Evolutionary conservation across 2,888 invertebrate species (phyloP).

Genomic region (Hyposoter dolosus): DNA sequence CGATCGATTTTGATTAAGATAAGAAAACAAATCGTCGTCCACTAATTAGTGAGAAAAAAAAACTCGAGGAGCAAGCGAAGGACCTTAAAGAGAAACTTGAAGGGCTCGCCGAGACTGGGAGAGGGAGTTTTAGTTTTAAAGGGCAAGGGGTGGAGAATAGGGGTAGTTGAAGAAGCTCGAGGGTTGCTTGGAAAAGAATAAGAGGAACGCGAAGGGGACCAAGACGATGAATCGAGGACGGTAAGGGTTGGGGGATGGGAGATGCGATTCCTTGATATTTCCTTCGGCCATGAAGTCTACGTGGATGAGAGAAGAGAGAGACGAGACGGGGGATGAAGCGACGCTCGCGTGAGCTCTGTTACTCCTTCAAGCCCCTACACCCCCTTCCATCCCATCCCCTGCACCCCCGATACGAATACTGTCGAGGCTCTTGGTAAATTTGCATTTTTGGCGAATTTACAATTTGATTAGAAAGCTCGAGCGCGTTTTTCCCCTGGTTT

Average conservation of each 20-base stretch:
- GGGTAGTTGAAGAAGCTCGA: constrained; percentile 20
- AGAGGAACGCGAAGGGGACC: constrained; percentile 62
- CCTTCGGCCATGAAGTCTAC: constrained; percentile 59
- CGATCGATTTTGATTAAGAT: background rate
- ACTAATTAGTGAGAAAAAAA: background rate
- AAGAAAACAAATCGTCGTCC: background rate
- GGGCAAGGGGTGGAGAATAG: constrained; percentile 17
- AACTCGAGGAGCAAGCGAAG: background rate
- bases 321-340: constrained; percentile 46
- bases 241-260: constrained; percentile 36
- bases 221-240: constrained; percentile 59
- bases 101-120: background rate
- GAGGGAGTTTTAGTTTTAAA: background rate
- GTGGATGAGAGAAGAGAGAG: constrained; percentile 34
- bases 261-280: constrained; percentile 68
- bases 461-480: constrained; percentile 81
- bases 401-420: constrained; percentile 68
- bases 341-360: constrained; percentile 68
- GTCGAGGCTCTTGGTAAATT: constrained; percentile 75
- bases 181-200: constrained; percentile 48
- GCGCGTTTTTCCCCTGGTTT: constrained; percentile 56
- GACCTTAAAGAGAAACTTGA: background rate
- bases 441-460: constrained; percentile 83
- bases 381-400: constrained; percentile 27
- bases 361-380: constrained; percentile 55